phyloP scores from a whole-genome alignment of 2,113 vertebrate species.

The Oreotragus oreotragus region DNA sequence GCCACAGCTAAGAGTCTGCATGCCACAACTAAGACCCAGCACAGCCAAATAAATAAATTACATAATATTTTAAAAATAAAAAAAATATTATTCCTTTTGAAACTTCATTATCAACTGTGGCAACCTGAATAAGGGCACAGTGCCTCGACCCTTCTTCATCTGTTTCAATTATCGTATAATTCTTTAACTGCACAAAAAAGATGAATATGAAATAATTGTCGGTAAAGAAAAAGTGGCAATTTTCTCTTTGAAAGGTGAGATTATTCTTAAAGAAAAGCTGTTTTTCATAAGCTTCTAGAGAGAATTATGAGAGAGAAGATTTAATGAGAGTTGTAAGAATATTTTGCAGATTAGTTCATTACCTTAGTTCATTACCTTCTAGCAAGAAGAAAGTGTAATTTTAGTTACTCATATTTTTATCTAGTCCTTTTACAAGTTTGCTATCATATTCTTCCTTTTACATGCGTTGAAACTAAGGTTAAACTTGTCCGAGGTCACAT shows the following conservation, averaged over 20 bases:
- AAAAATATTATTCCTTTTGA: neutral
- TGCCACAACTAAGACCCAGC: neutral
- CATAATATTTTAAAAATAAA: neutral
- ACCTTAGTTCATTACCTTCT: neutral
- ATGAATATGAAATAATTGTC: constrained; percentile 2
- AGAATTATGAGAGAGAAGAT: neutral
- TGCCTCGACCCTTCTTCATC: neutral
- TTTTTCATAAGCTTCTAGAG: neutral
- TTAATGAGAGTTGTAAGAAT: neutral
- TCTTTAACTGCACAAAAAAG: neutral
- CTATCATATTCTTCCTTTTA: neutral
- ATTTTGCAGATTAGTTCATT: neutral
- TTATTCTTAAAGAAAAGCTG: constrained; percentile 3
- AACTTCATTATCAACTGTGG: neutral
- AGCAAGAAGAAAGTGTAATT: neutral
- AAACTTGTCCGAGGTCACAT: neutral
- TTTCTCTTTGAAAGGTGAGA: neutral
- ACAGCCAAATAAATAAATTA: neutral
- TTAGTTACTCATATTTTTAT: neutral
- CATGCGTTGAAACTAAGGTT: neutral
- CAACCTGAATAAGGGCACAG: neutral
- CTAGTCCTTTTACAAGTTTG: neutral
- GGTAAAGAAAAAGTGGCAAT: neutral
- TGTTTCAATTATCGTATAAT: neutral
- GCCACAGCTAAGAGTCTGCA: neutral